Conservation (phyloP, 64 coral and sea anemone species). For the Pocillopora verrucosa region DNA sequence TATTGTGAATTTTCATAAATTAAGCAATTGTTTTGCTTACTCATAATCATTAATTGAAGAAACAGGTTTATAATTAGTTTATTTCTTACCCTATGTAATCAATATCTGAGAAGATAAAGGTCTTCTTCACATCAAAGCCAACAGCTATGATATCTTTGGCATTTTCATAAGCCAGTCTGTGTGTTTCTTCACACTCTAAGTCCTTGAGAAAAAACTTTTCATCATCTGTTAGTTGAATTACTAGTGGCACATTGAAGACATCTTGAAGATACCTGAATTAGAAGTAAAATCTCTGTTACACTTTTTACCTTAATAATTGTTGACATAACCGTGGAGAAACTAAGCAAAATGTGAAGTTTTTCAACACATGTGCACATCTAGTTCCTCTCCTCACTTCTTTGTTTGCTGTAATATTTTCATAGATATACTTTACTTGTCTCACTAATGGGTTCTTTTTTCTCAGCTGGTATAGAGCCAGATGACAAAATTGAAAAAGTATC, state of each 20-base stretch:
- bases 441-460: too few species aligned
- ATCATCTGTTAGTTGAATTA: conserved; percentile 98
- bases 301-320: too few species aligned
- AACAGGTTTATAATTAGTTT: neutral
- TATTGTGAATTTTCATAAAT: too few species aligned
- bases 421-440: too few species aligned
- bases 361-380: too few species aligned
- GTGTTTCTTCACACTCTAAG: conserved; percentile 81
- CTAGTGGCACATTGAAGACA: conserved; percentile 95
- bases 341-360: too few species aligned
- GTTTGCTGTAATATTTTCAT: too few species aligned
- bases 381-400: too few species aligned
- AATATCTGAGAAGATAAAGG: conserved; percentile 99
- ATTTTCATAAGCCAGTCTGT: conserved; percentile 96
- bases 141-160: conserved; percentile 96
- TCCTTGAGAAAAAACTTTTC: conserved; percentile 97
- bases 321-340: too few species aligned
- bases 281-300: neutral
- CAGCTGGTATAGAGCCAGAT: too few species aligned
- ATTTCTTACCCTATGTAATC: conserved; percentile 90
- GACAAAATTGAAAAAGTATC: too few species aligned
- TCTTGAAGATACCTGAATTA: conserved; percentile 91
- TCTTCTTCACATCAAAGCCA: conserved; percentile 97
- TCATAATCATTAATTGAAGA: neutral
- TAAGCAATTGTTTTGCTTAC: too few species aligned